phyloP scores from a whole-genome alignment of 2,113 vertebrate species.

The Pantherophis guttatus region DNA sequence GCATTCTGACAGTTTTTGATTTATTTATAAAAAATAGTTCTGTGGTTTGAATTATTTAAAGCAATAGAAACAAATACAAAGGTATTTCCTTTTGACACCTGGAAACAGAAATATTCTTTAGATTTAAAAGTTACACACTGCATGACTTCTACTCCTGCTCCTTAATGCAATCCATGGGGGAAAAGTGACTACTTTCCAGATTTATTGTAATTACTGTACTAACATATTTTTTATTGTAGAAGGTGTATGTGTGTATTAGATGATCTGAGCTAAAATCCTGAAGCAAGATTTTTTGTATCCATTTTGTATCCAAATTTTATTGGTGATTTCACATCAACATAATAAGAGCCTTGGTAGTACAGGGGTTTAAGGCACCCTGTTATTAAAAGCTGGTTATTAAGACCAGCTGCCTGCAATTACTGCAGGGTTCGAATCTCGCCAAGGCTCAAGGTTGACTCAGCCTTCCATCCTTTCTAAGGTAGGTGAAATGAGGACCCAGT shows the following conservation, averaged over 20 bases:
- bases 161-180: constrained; percentile 52
- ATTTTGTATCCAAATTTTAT: constrained; percentile 10
- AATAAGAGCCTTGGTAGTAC: too few relatives aligned
- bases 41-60: constrained; percentile 62
- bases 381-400: too few relatives aligned
- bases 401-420: too few relatives aligned
- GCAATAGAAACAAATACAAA: constrained; percentile 56
- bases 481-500: too few relatives aligned
- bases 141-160: constrained; percentile 46
- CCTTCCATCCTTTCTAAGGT: too few relatives aligned
- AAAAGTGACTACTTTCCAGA: constrained; percentile 34
- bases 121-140: constrained; percentile 39
- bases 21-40: constrained; percentile 63
- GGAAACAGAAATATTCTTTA: constrained; percentile 43
- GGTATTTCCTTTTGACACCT: constrained; percentile 51
- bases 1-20: constrained; percentile 49
- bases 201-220: constrained; percentile 54
- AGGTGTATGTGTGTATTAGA: background rate
- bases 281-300: constrained; percentile 21
- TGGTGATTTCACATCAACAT: too few relatives aligned
- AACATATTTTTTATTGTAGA: constrained; percentile 32
- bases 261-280: constrained; percentile 28
- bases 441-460: too few relatives aligned
- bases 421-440: too few relatives aligned
- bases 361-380: too few relatives aligned